Evolutionary conservation across 2,113 vertebrate species (phyloP), one percentile per base, ranked within the genome.

Genomic region (Sprattus sprattus): DNA sequence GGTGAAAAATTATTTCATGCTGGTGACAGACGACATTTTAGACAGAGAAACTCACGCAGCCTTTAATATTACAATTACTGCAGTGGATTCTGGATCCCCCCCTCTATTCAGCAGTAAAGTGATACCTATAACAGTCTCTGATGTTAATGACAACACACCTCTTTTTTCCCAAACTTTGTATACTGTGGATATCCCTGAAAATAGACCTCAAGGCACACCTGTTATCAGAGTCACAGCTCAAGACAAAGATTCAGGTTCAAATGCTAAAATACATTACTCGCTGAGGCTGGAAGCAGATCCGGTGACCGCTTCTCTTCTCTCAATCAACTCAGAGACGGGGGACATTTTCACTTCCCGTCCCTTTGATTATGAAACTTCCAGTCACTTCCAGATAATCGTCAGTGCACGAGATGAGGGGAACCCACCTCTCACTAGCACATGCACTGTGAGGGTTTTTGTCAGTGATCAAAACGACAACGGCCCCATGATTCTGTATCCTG

Each of bases 1-100:
- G 78, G 93, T 94, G 0, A 95, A 95, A 89, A 92, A 94, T 86
- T 94, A 95, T 85, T 94, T 92, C 46, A 94, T 94, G 92, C 84
- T 94, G 54, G 92, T 94, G 81, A 94, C 91, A 67, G 91, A 93
- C 15, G 91, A 71, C 25, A 18, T 88, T 28, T 84, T 95, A 45
- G 94, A 95, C 71, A 86, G 93, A 80, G 94, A 95, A 83, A 47
- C 87, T 82, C 88, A 92, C 11, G 81, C 91, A 0, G 84, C 88
- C 15, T 94, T 93, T 82, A 93, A 93, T 81, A 91, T 95, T 39
- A 91, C 92, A 10, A 28, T 94, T 7, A 91, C 89, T 28, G 93
- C 93, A 32, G 88, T 85, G 20, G 93, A 95, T 84, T 86, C 90
- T 3, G 93, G 93, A 2, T 91, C 88, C 4, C 93, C 93, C 0